Base-by-base conservation (phyloP, 37 sponge, comb jelly and placozoan species). In the Cliona cf. orientalis region DNA sequence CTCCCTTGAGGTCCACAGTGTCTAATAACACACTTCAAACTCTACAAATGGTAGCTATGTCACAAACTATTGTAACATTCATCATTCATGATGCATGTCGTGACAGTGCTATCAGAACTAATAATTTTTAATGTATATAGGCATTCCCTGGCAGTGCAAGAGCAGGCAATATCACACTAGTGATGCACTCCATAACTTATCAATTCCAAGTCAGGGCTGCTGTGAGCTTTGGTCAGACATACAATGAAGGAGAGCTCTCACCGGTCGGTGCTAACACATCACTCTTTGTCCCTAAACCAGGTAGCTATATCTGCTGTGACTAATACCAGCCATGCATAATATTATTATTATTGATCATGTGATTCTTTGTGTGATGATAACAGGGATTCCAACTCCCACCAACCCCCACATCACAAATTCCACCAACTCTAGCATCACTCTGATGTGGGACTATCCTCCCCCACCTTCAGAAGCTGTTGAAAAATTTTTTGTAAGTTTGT, bases 131-230 rank as follows among this genome's bases (percentile, higher is more conserved):
- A 3, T 59, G 23, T 9, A 14, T 59, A 0, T 35, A 78, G 79
- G 29, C 28, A 0, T 66, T 78, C 28, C 31, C 79, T n/a, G 64
- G 43, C 7, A 31, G 44, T 66, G 65, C 66, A 6, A 65, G 44
- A 25, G 25, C 66, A 32, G 79, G 79, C 44, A 78, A 46, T 25
- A 21, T 78, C 2, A 78, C 46, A 14, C 34, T 78, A 2, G 21
- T 45, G 33, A 26, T 17, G 5, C 31, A 43, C 26, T 19, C 29
- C 14, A 61, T 71, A 0, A 60, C 46, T 0, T 82, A 82, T 40
- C 74, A 64, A 2, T 37, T 82, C 41, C 74, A 82, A 73, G 38
- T 82, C 38, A 73, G 63, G 37, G 83, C 73, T 0, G 43, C 83
- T 19, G 31, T n/a, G n/a, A n/a, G n/a, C n/a, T n/a, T 25, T 28